phyloP scores from a whole-genome alignment of 2,113 vertebrate genomes.

The Dicaeum eximium region DNA sequence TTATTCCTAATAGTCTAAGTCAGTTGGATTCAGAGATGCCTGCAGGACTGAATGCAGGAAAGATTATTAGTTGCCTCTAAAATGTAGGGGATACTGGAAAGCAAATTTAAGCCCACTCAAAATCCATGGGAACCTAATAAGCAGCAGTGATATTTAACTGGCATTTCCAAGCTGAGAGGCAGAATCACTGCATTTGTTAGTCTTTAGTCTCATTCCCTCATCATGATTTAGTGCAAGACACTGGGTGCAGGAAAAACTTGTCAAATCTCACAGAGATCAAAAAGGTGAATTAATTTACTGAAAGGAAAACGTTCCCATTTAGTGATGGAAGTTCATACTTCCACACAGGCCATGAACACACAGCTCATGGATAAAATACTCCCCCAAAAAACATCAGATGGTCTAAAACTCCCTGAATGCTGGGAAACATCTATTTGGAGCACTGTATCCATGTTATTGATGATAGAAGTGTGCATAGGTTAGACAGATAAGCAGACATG shows the following conservation, averaged over 20 bases:
- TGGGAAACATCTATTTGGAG: not conserved
- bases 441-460: not conserved
- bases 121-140: constrained; percentile 19
- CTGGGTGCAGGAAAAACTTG: not conserved
- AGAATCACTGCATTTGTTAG: constrained; percentile 3
- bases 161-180: constrained; percentile 30
- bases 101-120: constrained; percentile 33
- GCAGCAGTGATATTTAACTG: constrained; percentile 27
- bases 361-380: not conserved
- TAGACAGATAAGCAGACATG: not conserved
- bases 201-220: not conserved
- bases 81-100: not conserved
- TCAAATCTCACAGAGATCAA: not conserved
- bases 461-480: not conserved
- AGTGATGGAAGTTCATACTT: not conserved
- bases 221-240: not conserved
- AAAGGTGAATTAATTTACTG: not conserved
- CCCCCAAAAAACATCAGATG: not conserved
- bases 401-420: not conserved
- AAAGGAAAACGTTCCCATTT: not conserved
- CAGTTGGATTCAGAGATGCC: not conserved
- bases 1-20: not conserved
- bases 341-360: not conserved
- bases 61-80: not conserved
- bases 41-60: not conserved